Conservation (phyloP, 2,797 vertebrate genomes). For the Sebastes cheni region DNA sequence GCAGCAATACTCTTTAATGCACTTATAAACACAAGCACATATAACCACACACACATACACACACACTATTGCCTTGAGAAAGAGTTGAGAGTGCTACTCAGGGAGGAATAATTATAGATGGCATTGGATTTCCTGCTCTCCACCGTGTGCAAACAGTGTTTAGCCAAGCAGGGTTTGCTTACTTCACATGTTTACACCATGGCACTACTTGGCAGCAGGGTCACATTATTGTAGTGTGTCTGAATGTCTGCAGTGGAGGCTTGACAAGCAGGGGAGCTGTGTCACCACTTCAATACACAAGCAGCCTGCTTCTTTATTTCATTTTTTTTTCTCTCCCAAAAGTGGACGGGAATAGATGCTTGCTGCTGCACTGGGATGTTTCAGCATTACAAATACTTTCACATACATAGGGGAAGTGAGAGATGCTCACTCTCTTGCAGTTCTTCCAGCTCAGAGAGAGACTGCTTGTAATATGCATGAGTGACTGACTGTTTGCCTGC, state of each 20-base stretch:
- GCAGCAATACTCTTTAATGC: constrained; percentile 67
- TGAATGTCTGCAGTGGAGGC: constrained; percentile 20
- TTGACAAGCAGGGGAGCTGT: background rate
- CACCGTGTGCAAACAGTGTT: constrained; percentile 60
- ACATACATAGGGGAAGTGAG: background rate
- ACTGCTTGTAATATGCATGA: constrained; percentile 10
- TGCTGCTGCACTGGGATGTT: background rate
- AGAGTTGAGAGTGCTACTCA: constrained; percentile 53
- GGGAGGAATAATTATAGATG: constrained; percentile 72
- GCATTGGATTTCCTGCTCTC: constrained; percentile 67
- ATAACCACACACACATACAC: constrained; percentile 18
- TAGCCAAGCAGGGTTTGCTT: constrained; percentile 51
- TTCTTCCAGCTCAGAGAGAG: background rate
- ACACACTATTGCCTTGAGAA: constrained; percentile 45
- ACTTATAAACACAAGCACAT: constrained; percentile 53
- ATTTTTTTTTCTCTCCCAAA: background rate
- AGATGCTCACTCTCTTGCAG: background rate
- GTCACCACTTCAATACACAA: background rate
- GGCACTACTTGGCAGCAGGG: constrained; percentile 42
- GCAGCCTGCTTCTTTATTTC: background rate
- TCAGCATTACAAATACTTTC: background rate
- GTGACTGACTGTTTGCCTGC: constrained; percentile 8
- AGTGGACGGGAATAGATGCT: background rate
- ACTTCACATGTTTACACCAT: constrained; percentile 58
- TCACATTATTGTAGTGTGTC: constrained; percentile 35